These are phyloP conservation scores for Trididemnum miniatum DNA, from an alignment of 23 tunicate genomes.

Conservation along the genomic window DNA sequence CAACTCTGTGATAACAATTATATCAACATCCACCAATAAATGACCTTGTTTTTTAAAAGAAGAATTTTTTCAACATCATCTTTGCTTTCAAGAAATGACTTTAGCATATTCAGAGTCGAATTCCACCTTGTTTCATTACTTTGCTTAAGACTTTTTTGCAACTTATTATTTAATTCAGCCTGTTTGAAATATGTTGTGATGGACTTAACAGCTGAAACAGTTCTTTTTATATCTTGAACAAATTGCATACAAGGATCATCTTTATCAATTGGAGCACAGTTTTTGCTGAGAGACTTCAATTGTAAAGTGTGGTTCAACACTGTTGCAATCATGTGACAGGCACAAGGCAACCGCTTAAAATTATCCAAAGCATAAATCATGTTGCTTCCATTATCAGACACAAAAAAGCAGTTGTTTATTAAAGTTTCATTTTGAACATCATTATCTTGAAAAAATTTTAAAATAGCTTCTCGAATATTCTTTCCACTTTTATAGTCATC, in stretches of 20 bases:
- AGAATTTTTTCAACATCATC: not conserved
- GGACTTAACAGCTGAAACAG: not conserved
- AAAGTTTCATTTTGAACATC: not conserved
- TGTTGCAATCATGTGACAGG: slow-evolving; percentile 9
- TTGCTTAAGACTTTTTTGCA: not conserved
- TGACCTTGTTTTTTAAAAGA: not conserved
- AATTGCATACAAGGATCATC: not conserved
- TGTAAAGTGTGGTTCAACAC: not conserved
- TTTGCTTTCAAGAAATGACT: not conserved
- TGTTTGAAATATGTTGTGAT: not conserved
- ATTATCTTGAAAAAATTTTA: not conserved
- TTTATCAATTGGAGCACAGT: not conserved
- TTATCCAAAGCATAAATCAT: not conserved
- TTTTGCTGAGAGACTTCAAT: not conserved
- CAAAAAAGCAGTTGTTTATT: not conserved
- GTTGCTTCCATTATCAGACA: slow-evolving; percentile 7
- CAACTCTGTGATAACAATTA: not conserved
- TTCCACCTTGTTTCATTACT: slow-evolving; percentile 5
- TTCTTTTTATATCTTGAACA: not conserved
- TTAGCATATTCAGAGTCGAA: not conserved
- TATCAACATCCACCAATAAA: not conserved
- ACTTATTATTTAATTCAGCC: not conserved
- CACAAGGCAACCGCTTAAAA: not conserved
- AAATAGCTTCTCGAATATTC: not conserved
- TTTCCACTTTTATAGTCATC: not conserved